These are phyloP conservation scores for Ommatoiulus sabulosus DNA, from an alignment of 2,888 invertebrate genomes.

Conservation along the genomic window DNA sequence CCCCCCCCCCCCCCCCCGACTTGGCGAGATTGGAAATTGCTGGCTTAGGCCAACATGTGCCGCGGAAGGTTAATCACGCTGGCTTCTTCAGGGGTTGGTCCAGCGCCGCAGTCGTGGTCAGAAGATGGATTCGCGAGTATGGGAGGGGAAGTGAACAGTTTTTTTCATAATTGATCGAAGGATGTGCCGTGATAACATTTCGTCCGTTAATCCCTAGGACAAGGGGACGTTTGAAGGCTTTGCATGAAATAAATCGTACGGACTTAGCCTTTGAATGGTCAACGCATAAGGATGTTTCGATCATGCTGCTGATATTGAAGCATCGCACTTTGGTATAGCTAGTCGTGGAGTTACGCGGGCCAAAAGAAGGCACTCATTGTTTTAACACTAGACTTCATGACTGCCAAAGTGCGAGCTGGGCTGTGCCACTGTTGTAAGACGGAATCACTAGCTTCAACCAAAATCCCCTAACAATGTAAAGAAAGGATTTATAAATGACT, in stretches of 20 bases:
- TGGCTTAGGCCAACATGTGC: slow-evolving; percentile 24
- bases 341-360: too few relatives aligned
- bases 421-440: too few relatives aligned
- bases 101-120: background rate
- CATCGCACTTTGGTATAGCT: too few relatives aligned
- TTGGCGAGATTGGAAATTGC: slow-evolving; percentile 44
- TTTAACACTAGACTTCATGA: too few relatives aligned
- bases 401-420: too few relatives aligned
- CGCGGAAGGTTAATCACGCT: background rate
- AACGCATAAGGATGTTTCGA: background rate
- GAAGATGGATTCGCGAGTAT: background rate
- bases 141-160: background rate
- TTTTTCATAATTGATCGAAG: background rate
- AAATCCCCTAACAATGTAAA: too few relatives aligned
- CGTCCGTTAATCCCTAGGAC: background rate
- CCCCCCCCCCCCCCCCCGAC: too few relatives aligned
- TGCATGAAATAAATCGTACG: background rate
- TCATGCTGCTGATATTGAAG: background rate
- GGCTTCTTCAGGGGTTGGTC: background rate
- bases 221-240: background rate
- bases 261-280: too few relatives aligned
- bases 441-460: too few relatives aligned
- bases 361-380: too few relatives aligned
- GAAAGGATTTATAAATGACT: too few relatives aligned
- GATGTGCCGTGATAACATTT: background rate